phyloP scores from a whole-genome alignment of 2,113 vertebrate species.

The Cercocebus atys region DNA sequence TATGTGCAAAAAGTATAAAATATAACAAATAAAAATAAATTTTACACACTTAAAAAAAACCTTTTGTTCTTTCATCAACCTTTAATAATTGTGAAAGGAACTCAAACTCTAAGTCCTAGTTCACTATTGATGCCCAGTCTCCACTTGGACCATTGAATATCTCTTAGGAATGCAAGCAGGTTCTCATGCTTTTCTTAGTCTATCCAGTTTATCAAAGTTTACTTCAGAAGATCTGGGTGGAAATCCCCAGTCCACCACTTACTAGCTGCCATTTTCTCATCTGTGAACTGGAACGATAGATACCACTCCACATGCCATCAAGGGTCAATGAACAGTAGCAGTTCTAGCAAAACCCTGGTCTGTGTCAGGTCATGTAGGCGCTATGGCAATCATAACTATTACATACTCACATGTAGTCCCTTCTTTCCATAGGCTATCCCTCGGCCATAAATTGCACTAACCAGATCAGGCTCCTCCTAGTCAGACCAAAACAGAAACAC shows the following conservation, averaged over 20 bases:
- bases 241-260: not conserved
- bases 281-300: not conserved
- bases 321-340: not conserved
- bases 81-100: not conserved
- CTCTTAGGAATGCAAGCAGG: not conserved
- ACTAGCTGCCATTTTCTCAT: not conserved
- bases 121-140: too few relatives aligned
- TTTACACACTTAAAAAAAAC: not conserved
- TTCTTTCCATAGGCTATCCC: slow-evolving; percentile 98
- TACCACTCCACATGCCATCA: not conserved
- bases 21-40: slow-evolving; percentile 30
- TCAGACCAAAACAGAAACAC: slow-evolving; percentile 77
- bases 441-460: slow-evolving; percentile 97
- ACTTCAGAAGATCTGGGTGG: not conserved
- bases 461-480: slow-evolving; percentile 95
- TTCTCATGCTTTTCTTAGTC: not conserved
- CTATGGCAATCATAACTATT: not conserved
- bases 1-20: not conserved
- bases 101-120: not conserved
- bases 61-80: not conserved
- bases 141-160: not conserved
- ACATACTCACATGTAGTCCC: slow-evolving; percentile 92
- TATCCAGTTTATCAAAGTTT: not conserved
- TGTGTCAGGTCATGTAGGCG: not conserved
- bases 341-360: not conserved